Percentiles rank a stretch among this genome's conserved stretches.
Conservation (phyloP, 2,113 vertebrate genomes). For the Sinocyclocheilus anshuiensis region DNA sequence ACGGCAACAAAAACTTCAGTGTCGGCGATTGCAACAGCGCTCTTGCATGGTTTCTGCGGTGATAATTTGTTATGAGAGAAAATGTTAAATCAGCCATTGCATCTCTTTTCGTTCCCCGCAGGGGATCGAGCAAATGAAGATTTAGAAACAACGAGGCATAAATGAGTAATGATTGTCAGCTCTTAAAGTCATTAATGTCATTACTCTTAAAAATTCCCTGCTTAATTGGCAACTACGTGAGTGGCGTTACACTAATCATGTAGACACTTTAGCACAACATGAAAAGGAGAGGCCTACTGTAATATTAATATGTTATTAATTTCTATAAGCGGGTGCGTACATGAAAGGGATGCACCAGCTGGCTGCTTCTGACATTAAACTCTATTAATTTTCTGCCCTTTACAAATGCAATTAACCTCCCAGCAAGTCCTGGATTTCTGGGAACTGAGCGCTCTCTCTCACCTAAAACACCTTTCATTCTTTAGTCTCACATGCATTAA, state of each 20-base stretch:
- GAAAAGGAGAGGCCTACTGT: slow-evolving; percentile 52
- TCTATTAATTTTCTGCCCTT: slow-evolving; percentile 80
- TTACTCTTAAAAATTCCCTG: slow-evolving; percentile 53
- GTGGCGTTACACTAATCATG: slow-evolving; percentile 40
- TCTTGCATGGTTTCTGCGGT: slow-evolving; percentile 50
- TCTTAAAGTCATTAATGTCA: slow-evolving; percentile 58
- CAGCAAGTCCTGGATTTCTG: slow-evolving; percentile 57
- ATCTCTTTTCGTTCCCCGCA: slow-evolving; percentile 24
- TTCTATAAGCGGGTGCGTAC: slow-evolving; percentile 51
- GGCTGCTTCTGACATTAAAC: slow-evolving; percentile 75
- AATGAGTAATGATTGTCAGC: slow-evolving; percentile 57
- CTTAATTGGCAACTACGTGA: slow-evolving; percentile 59
- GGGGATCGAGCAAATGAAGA: slow-evolving; percentile 27
- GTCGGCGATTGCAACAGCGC: neutral
- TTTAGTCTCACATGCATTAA: neutral
- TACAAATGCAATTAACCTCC: slow-evolving; percentile 75
- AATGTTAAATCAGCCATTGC: slow-evolving; percentile 37
- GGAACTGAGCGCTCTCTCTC: slow-evolving; percentile 39
- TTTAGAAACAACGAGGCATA: slow-evolving; percentile 44
- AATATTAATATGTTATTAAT: slow-evolving; percentile 60
- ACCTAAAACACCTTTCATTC: neutral
- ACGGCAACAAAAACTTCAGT: neutral
- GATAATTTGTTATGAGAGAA: slow-evolving; percentile 53
- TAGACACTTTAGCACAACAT: slow-evolving; percentile 50
- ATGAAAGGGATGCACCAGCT: slow-evolving; percentile 69